Conservation (phyloP, 2,888 invertebrate genomes). For the Halocaridina rubra region DNA sequence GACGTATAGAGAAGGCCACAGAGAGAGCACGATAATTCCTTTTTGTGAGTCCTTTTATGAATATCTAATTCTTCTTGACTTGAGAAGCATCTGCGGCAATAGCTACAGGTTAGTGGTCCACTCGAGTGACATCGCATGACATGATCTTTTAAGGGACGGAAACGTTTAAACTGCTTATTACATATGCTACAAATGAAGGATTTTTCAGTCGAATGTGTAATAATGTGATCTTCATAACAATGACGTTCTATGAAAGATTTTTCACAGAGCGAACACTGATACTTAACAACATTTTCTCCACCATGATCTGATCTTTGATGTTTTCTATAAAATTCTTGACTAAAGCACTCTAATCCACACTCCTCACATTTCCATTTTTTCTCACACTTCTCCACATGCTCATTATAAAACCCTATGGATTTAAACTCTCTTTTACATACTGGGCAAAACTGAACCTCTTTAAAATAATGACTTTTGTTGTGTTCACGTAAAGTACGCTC, state of each 20-base stretch:
- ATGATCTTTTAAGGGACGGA: slow-evolving; percentile 55
- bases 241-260: slow-evolving; percentile 54
- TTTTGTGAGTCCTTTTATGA: slow-evolving; percentile 35
- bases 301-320: slow-evolving; percentile 48
- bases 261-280: slow-evolving; percentile 50
- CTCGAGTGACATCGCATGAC: slow-evolving; percentile 41
- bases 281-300: slow-evolving; percentile 32
- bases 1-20: slow-evolving; percentile 45
- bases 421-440: slow-evolving; percentile 56
- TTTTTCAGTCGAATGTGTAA: slow-evolving; percentile 48
- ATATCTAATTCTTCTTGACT: slow-evolving; percentile 28
- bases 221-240: slow-evolving; percentile 55
- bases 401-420: slow-evolving; percentile 56
- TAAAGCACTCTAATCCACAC: slow-evolving; percentile 46
- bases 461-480: slow-evolving; percentile 60
- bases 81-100: slow-evolving; percentile 39
- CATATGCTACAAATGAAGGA: slow-evolving; percentile 49
- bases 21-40: slow-evolving; percentile 28
- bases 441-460: slow-evolving; percentile 45
- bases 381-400: slow-evolving; percentile 55
- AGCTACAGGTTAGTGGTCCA: slow-evolving; percentile 2
- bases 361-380: slow-evolving; percentile 58
- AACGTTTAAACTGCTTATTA: slow-evolving; percentile 54
- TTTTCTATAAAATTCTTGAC: slow-evolving; percentile 51
- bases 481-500: slow-evolving; percentile 54